Evolutionary conservation across 2,888 invertebrate genomes (phyloP).

Genomic region (Sinelater perroti): DNA sequence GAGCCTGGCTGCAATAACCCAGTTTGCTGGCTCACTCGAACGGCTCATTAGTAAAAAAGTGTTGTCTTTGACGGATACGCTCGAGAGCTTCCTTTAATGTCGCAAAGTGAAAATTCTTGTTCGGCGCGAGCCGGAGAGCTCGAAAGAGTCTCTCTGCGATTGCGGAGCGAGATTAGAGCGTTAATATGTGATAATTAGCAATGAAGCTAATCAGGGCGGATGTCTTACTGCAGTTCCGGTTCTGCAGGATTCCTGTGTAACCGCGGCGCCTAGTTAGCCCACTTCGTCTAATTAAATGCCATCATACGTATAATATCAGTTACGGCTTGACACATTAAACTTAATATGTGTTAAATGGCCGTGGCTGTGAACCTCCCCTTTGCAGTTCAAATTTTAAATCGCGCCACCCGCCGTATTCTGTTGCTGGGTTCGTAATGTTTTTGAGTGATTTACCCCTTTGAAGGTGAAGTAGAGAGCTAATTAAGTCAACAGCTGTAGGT

Average conservation of each 20-base stretch:
- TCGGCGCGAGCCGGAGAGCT: background rate
- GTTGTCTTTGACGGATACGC: background rate
- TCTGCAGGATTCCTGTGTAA: conserved; percentile 31
- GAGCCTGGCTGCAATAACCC: too few relatives aligned
- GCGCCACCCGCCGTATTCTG: background rate
- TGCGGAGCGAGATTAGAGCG: conserved; percentile 24
- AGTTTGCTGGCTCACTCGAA: too few relatives aligned
- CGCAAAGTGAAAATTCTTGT: conserved; percentile 1
- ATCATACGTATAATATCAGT: conserved; percentile 35
- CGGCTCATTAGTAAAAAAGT: too few relatives aligned
- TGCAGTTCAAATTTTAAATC: conserved; percentile 13
- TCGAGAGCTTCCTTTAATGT: background rate
- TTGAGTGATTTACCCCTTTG: background rate
- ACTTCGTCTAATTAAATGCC: conserved; percentile 42
- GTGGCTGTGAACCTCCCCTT: conserved; percentile 15
- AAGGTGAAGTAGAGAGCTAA: too few relatives aligned
- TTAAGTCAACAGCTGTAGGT: too few relatives aligned
- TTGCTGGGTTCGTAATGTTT: background rate
- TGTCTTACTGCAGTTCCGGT: conserved; percentile 42
- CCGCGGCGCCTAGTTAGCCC: conserved; percentile 37
- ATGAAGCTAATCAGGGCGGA: conserved; percentile 41
- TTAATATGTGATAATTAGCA: conserved; percentile 43
- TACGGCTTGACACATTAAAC: conserved; percentile 29
- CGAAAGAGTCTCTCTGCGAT: conserved; percentile 19
- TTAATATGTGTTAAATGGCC: conserved; percentile 30